Evolutionary conservation across 2,888 invertebrate genomes (phyloP).

Genomic region (Anthophora plumipes): DNA sequence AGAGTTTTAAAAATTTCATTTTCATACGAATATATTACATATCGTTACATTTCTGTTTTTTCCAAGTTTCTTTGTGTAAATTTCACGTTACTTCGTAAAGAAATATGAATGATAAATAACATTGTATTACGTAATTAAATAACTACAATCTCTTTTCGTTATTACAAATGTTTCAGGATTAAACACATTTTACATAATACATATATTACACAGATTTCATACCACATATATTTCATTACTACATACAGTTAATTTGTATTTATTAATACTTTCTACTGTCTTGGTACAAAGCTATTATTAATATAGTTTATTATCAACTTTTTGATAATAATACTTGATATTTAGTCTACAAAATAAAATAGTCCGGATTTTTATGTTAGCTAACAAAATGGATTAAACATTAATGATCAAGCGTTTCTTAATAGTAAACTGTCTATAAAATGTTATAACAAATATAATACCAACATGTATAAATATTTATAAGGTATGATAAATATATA

Average conservation of each 20-base stretch:
- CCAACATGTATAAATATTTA: conserved; percentile 56
- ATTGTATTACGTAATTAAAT: conserved; percentile 5
- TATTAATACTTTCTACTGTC: conserved; percentile 45
- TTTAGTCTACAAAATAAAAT: conserved; percentile 40
- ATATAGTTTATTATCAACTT: conserved; percentile 42
- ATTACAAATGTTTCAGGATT: conserved; percentile 25
- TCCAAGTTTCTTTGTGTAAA: background rate
- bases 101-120: conserved; percentile 25
- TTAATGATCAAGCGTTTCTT: conserved; percentile 40
- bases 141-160: conserved; percentile 8
- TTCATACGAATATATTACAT: conserved; percentile 5
- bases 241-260: conserved; percentile 41
- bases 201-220: conserved; percentile 35
- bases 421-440: conserved; percentile 44
- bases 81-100: background rate
- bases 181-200: conserved; percentile 48
- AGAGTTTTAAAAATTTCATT: conserved; percentile 27
- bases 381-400: conserved; percentile 36
- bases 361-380: conserved; percentile 25
- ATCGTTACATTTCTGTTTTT: background rate
- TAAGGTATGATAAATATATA: conserved; percentile 43
- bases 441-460: conserved; percentile 57
- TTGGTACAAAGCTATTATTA: conserved; percentile 43
- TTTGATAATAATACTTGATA: conserved; percentile 54
- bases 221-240: conserved; percentile 25